Base-by-base conservation (phyloP, 2,797 vertebrate genomes). In the Ispidina picta region DNA sequence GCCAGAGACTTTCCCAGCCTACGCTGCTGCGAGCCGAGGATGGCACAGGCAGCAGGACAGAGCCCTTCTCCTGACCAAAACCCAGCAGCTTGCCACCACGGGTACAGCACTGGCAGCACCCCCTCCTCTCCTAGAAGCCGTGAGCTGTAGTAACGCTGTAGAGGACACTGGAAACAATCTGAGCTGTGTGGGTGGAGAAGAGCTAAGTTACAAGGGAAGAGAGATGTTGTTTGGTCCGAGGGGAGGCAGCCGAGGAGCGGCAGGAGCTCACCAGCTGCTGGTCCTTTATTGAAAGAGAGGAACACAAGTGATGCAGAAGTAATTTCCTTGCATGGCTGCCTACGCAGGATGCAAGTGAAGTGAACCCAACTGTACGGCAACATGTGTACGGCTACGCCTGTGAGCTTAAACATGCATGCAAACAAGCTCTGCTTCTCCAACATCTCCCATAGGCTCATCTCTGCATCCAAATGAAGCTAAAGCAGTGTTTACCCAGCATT, bases 401-500 rank as follows among this genome's bases (percentile, higher is more conserved):
- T 68, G 86, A 7, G 26, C 83, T 35, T 28, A 48, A 92, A 92
- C 92, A 87, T 5, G 92, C 95, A 93, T 94, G 90, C 93, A 94
- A 91, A 96, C 93, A 93, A 93, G 94, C 90, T 92, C 90, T 88
- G 93, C 90, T 95, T 17, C 95, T 74, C 88, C 83, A 74, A 49
- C 71, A 35, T 31, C 83, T 94, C 95, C 93, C 95, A 79, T 46
- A 86, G 84, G 88, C 91, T 93, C 92, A 54, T 79, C 89, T n/a
- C 81, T 52, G 93, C 92, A 94, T 92, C 84, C 90, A 94, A 93
- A 96, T 95, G 90, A 96, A 96, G 94, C 86, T 64, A 56, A 80
- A 75, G 37, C 89, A 77, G 69, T 71, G 86, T 90, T 92, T 92
- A 88, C 83, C 92, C 92, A 74, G 71, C 65, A 11, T 86, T 90